Base-by-base conservation (phyloP, 92 coral and sea anemone genomes). In the Paramuricea clavata region DNA sequence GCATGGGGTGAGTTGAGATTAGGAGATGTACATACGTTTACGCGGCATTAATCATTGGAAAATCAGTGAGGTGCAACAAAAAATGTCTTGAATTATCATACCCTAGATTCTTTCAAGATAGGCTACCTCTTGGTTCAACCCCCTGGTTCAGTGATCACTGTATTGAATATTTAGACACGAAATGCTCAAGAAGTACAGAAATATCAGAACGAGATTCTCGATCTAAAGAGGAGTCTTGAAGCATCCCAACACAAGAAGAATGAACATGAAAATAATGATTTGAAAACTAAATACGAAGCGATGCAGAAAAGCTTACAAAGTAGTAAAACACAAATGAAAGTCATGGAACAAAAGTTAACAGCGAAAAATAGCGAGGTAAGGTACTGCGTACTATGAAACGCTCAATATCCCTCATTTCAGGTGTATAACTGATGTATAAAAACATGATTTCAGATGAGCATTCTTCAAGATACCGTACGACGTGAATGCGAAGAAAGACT, bases 401-500 rank as follows among this genome's bases (percentile, higher is more conserved):
- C 3, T 19, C 15, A 72, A 36, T 72, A 1, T 2, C 49, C 22
- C 16, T 0, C 0, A 0, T 1, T 72, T 17, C 25, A 42, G 39
- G 30, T 13, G 12, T 39, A 69, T 28, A 30, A 69, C 25, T 8
- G 12, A 19, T 0, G 15, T 0, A 1, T 21, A 43, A 25, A 74
- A 23, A 34, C 19, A 2, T 72, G 65, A 33, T 42, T 28, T 0
- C 78, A 96, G 99, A 73, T 91, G 28, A 73, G 64, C n/a, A 81
- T 94, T 75, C 73, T 96, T 26, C 97, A 96, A 91, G 97, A 96
- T 43, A 96, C 98, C n/a, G 99, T 96, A 6, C 99, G 98, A 26
- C 97, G 92, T n/a, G 99, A 96, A 34, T 96, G 99, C 57, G 99
- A 96, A 71, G 99, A 96, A 50, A 88, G 99, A 43, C 88, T 96